Evolutionary conservation across 2,888 invertebrate species (phyloP), one percentile per base, ranked within the genome.

Genomic region (Agrenia bidenticulata): DNA sequence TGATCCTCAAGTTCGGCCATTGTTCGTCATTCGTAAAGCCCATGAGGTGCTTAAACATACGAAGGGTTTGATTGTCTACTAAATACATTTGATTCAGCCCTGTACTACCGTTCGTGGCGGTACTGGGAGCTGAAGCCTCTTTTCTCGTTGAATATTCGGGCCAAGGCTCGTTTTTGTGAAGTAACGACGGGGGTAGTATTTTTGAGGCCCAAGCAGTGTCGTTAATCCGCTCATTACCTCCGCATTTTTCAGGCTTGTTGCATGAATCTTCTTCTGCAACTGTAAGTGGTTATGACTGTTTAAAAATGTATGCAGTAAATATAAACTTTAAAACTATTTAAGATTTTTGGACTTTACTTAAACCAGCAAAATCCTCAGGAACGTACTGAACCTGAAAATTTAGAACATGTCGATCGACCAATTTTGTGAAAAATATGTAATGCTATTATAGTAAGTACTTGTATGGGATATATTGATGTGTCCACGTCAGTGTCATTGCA

Each of bases 41-140:
- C 37, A 37, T 23, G 11, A 61, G 23, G 32, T 26, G 50, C 24
- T 21, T 50, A 39, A 61, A 61, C 21, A 61, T 11, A 7, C 60
- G 45, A 15, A 26, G 19, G 5, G 60, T 59, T 21, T 59, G 60
- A 24, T 59, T 24, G 5, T 15, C 51, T 17, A 51, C 19, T 51
- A 32, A n/a, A n/a, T n/a, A n/a, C n/a, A n/a, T n/a, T n/a, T n/a
- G n/a, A n/a, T n/a, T n/a, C n/a, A n/a, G n/a, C n/a, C n/a, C n/a
- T n/a, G n/a, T n/a, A n/a, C 15, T 39, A 39, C 9, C 9, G 39
- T 39, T 15, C 39, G 39, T 7, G 39, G 15, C 39, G 39, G 39
- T 39, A 39, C 9, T 15, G n/a, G 45, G n/a, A 17, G 2, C 45
- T n/a, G n/a, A n/a, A n/a, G 45, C 15, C 19, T 11, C 45, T n/a